Conservation (phyloP, 2,113 vertebrate species). For the Atlantisia rogersi region DNA sequence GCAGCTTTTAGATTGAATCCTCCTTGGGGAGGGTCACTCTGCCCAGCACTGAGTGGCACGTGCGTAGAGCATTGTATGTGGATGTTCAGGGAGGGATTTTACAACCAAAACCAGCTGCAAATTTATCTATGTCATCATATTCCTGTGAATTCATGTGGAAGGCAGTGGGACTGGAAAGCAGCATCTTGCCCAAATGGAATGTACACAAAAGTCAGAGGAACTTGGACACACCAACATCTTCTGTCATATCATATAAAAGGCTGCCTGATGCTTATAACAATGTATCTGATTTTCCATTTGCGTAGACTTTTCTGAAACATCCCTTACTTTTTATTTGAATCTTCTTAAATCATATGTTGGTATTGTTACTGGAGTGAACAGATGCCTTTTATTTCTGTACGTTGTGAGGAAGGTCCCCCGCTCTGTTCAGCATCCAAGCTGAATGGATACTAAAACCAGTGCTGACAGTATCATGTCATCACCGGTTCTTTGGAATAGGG, state of each 20-base stretch:
- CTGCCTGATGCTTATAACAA: neutral
- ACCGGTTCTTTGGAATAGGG: neutral
- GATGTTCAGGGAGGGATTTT: neutral
- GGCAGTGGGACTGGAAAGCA: neutral
- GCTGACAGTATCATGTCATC: conserved; percentile 11
- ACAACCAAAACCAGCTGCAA: neutral
- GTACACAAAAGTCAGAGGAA: neutral
- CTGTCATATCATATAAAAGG: neutral
- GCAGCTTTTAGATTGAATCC: neutral
- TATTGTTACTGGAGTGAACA: neutral
- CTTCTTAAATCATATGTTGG: neutral
- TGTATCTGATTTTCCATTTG: neutral
- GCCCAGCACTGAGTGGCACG: neutral
- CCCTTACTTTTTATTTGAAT: neutral
- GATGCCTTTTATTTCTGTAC: neutral
- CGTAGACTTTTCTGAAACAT: neutral
- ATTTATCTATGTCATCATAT: neutral
- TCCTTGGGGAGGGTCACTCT: neutral
- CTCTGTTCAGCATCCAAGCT: neutral
- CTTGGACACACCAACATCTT: neutral
- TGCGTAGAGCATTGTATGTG: neutral
- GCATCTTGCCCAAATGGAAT: neutral
- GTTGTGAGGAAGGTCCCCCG: neutral
- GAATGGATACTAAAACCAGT: conserved; percentile 2
- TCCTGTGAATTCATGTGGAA: neutral